Evolutionary conservation across 2,888 invertebrate genomes (phyloP).

Genomic region (Aphodius granarius): DNA sequence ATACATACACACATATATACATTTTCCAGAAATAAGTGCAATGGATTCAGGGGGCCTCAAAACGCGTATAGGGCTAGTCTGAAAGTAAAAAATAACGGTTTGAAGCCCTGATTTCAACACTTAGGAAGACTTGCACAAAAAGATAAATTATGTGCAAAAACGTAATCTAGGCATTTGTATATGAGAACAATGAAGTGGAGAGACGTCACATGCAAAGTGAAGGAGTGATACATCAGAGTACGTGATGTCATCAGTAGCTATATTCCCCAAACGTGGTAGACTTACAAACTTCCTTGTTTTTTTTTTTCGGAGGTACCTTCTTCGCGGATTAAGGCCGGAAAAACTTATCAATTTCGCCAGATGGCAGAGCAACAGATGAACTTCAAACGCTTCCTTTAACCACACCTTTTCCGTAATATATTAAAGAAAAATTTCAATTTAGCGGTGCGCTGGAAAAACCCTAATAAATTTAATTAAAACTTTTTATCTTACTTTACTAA

Average conservation of each 20-base stretch:
- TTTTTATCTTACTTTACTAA: background rate
- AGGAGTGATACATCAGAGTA: constrained; percentile 36
- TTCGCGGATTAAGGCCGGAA: background rate
- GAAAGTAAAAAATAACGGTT: too few species aligned
- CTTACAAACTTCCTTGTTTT: constrained; percentile 17
- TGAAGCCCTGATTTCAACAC: background rate
- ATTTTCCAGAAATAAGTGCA: too few species aligned
- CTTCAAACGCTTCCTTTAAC: background rate
- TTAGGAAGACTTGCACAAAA: constrained; percentile 21
- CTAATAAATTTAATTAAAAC: background rate
- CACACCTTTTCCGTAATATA: background rate
- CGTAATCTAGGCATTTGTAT: constrained; percentile 37
- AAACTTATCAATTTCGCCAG: background rate
- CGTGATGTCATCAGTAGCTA: constrained; percentile 36
- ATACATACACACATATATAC: too few species aligned
- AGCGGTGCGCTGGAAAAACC: background rate
- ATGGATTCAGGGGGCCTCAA: too few species aligned
- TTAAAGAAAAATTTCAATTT: background rate
- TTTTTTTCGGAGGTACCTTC: background rate
- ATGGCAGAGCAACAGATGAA: background rate
- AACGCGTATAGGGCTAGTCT: too few species aligned
- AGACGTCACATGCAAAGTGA: constrained; percentile 38
- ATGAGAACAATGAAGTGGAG: constrained; percentile 37
- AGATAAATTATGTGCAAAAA: constrained; percentile 37
- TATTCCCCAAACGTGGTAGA: constrained; percentile 30